Evolutionary conservation across 2,797 vertebrate species (phyloP), one percentile per base, ranked within the genome.

Genomic region (Philypnodon macrostomus): DNA sequence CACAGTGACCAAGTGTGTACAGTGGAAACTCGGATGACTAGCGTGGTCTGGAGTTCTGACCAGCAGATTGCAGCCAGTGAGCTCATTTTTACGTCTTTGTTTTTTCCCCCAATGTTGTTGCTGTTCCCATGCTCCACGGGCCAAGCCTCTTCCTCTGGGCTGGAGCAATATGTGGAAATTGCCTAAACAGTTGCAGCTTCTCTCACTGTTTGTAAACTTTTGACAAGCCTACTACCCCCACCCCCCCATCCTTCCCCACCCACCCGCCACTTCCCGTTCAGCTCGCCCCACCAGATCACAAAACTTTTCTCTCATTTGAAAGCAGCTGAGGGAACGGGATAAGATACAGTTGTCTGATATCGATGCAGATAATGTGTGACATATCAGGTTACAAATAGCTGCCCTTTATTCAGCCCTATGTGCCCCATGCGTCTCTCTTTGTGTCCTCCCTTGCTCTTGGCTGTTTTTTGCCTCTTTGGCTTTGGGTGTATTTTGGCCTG

Each of bases 41-140:
- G 50, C 45, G 46, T 57, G 60, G 71, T 80, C 79, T 83, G 78
- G 76, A 62, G 77, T 77, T 60, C 14, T 8, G 56, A 70, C 39
- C 55, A 59, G 63, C 38, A 47, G 53, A 62, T 63, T 47, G 59
- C 55, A 54, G 66, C 75, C 69, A 56, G 34, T 84, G 81, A 85
- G 75, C 68, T 83, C 80, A 79, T 44, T 77, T 70, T 72, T 62
- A 58, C 33, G 14, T 57, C 69, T 69, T 40, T 65, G 41, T 76
- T 73, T 76, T 68, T 41, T 32, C 10, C 24, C 24, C 8, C 5
- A 42, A 40, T 58, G 19, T 31, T 31, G 12, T 41, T 56, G n/a
- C 30, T 67, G 69, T 86, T 87, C 84, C 70, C 84, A 85, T 80
- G 81, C 75, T 86, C 75, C 47, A 5, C 51, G 46, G 79, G 80